A percentile compares a stretch with the other conserved stretches of the same genome.
Conservation (phyloP, 2,888 invertebrate species). For the Agrotis exclamationis region DNA sequence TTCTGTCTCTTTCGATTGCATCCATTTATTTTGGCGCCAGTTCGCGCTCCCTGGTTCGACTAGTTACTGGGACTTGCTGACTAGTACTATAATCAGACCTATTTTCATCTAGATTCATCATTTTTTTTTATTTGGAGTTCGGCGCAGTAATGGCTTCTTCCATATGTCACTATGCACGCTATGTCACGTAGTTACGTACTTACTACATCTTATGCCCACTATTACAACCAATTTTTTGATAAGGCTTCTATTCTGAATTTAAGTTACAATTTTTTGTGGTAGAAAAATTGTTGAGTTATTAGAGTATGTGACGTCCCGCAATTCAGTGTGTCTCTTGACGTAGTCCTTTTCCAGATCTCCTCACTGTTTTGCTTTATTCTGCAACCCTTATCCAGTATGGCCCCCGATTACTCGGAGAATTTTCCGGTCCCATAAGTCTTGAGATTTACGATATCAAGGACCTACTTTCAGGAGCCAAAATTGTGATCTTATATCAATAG, state of each 20-base stretch:
- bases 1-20: slow-evolving; percentile 13
- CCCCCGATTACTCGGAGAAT: background rate
- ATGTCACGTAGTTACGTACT: background rate
- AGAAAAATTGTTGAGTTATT: too few species aligned
- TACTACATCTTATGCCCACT: background rate
- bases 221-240: too few species aligned
- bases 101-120: background rate
- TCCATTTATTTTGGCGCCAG: slow-evolving; percentile 19
- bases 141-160: background rate
- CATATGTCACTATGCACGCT: too few species aligned
- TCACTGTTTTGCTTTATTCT: too few species aligned
- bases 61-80: too few species aligned
- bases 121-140: background rate
- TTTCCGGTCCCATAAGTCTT: background rate
- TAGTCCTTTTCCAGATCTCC: too few species aligned
- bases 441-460: background rate
- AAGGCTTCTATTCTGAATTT: too few species aligned
- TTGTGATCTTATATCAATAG: slow-evolving; percentile 15
- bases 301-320: too few species aligned
- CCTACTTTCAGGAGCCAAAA: slow-evolving; percentile 15
- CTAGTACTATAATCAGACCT: background rate
- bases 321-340: too few species aligned
- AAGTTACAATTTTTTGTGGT: too few species aligned
- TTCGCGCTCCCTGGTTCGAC: slow-evolving; percentile 11
- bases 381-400: too few species aligned